These are phyloP conservation scores for Zele albiditarsus DNA, from an alignment of 2,888 invertebrate species.

Conservation along the genomic window DNA sequence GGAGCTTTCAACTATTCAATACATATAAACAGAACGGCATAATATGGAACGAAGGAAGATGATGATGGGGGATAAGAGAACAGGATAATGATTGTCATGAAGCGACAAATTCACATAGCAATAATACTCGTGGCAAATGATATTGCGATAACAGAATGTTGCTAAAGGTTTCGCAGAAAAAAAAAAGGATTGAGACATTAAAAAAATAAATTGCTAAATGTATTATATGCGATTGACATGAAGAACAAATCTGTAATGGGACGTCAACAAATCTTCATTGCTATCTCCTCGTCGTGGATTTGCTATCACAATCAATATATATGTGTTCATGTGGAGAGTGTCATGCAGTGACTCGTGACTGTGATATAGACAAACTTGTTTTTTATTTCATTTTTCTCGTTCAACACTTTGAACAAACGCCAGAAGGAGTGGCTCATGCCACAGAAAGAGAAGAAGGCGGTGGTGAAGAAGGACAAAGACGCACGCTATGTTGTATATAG, in stretches of 20 bases:
- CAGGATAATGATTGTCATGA: conserved; percentile 1
- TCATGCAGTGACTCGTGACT: conserved; percentile 2
- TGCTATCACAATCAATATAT: neutral
- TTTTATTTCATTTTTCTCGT: conserved; percentile 8
- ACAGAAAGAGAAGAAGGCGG: neutral
- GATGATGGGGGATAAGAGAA: neutral
- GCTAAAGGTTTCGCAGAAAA: neutral
- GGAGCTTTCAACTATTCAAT: conserved; percentile 11
- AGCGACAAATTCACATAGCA: neutral
- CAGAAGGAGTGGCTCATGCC: conserved; percentile 45
- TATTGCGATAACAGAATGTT: neutral
- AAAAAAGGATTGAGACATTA: neutral
- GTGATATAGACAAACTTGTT: conserved; percentile 9
- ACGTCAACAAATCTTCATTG: conserved; percentile 10
- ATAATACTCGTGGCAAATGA: neutral
- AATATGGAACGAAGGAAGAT: neutral
- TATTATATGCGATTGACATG: neutral
- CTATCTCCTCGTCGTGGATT: neutral
- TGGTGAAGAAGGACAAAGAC: conserved; percentile 21
- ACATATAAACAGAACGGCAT: neutral
- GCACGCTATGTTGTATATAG: conserved; percentile 8
- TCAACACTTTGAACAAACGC: conserved; percentile 44
- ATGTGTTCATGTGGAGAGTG: neutral
- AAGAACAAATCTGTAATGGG: neutral
- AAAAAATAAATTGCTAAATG: neutral